Percentiles rank a stretch among this genome's conserved stretches.
phyloP scores from a whole-genome alignment of 1,140 invertebrate genomes.

The Drepana arcuata region DNA sequence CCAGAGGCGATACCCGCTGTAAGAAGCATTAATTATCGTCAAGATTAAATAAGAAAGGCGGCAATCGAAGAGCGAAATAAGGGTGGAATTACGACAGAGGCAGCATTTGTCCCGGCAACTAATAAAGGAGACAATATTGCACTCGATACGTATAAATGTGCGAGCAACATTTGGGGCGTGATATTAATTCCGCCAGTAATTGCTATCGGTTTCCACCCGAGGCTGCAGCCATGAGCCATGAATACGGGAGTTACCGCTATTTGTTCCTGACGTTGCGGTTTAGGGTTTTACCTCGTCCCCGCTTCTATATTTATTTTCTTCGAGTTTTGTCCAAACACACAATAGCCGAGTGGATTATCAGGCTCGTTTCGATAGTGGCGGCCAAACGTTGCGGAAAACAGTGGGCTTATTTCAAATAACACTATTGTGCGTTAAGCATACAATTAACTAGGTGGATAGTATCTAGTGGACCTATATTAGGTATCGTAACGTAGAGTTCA shows the following conservation, averaged over 20 bases:
- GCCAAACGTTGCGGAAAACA: constrained; percentile 30
- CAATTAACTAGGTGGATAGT: constrained; percentile 18
- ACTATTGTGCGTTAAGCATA: constrained; percentile 23
- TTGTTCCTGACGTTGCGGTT: constrained; percentile 69
- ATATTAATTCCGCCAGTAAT: constrained; percentile 71
- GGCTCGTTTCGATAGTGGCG: constrained; percentile 37
- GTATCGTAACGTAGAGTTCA: no score
- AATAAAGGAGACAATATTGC: constrained; percentile 72
- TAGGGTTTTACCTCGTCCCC: constrained; percentile 60
- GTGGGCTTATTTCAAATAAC: constrained; percentile 39
- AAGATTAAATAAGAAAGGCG: constrained; percentile 65
- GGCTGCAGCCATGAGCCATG: constrained; percentile 67
- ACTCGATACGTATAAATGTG: constrained; percentile 71
- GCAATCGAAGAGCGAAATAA: constrained; percentile 59
- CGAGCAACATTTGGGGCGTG: constrained; percentile 67
- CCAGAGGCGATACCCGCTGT: constrained; percentile 16
- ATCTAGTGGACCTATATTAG: background rate
- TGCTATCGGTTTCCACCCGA: constrained; percentile 65
- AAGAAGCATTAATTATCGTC: constrained; percentile 63
- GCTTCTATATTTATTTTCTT: constrained; percentile 66
- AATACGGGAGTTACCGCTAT: constrained; percentile 70
- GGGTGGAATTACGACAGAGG: constrained; percentile 58
- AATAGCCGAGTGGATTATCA: constrained; percentile 56
- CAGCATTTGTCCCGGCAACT: constrained; percentile 66
- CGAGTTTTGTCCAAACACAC: constrained; percentile 55